Conservation (phyloP, 1,140 invertebrate species). For the Cherax quadricarinatus region DNA sequence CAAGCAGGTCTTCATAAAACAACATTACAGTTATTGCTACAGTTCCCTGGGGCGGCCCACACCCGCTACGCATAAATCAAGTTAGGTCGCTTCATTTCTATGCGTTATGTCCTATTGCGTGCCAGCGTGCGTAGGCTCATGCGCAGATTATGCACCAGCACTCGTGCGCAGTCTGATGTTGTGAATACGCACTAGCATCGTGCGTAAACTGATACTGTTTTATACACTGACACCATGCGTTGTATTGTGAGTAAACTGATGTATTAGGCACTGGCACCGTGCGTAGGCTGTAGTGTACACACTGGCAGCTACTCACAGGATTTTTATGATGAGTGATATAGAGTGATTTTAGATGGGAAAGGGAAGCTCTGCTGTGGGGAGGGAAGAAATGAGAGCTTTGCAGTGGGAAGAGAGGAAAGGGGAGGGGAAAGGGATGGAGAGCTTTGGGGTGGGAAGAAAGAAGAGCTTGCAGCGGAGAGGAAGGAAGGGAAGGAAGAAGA, state of each 20-base stretch:
- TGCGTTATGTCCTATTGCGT: neutral
- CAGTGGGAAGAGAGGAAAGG: too few relatives aligned
- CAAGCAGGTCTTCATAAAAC: conserved; percentile 15
- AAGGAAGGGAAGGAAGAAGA: too few relatives aligned
- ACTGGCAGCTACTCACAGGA: neutral
- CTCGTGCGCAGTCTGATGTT: too few relatives aligned
- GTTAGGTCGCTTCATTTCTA: neutral
- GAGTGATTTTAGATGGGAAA: too few relatives aligned
- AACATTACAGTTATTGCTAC: conserved; percentile 37
- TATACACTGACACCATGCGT: too few relatives aligned
- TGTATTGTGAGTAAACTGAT: neutral
- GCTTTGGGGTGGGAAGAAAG: too few relatives aligned
- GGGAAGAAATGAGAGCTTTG: too few relatives aligned
- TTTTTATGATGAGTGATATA: neutral
- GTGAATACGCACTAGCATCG: too few relatives aligned
- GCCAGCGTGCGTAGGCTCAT: neutral
- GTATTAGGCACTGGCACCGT: neutral
- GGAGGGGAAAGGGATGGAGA: too few relatives aligned
- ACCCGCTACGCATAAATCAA: conserved; percentile 12
- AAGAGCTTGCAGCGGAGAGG: too few relatives aligned
- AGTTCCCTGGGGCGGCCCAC: neutral
- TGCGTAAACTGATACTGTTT: too few relatives aligned
- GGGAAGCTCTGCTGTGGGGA: too few relatives aligned
- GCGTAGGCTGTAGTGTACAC: neutral
- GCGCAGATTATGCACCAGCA: neutral